Percentiles rank a stretch among this genome's conserved stretches.
Evolutionary conservation across 2,888 invertebrate genomes (phyloP).

Genomic region (Andrena bicolor): DNA sequence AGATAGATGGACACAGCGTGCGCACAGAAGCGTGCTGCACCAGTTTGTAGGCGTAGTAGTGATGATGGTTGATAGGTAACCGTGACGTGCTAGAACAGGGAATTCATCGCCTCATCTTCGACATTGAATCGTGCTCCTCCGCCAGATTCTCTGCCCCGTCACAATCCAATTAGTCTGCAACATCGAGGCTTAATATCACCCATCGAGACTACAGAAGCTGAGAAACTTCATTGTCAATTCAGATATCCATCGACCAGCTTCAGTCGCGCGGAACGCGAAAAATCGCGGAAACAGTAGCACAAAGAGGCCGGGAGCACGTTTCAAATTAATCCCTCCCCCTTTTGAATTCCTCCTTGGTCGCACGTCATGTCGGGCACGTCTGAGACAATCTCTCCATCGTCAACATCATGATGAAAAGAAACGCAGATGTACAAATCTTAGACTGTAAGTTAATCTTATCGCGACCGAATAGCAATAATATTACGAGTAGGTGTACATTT

Average conservation of each 20-base stretch:
- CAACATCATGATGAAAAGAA: constrained; percentile 53
- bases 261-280: background rate
- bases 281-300: constrained; percentile 16
- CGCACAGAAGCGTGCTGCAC: constrained; percentile 40
- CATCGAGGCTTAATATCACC: no score
- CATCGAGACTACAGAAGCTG: no score
- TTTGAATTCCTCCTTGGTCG: constrained; percentile 14
- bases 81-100: constrained; percentile 22
- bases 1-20: constrained; percentile 71
- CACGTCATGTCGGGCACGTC: constrained; percentile 55
- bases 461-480: constrained; percentile 80
- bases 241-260: no score
- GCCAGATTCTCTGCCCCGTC: constrained; percentile 13
- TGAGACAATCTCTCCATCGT: constrained; percentile 73
- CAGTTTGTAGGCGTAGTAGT: constrained; percentile 50
- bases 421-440: constrained; percentile 80
- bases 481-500: constrained; percentile 78
- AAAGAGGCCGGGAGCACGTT: constrained; percentile 34
- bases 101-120: constrained; percentile 11
- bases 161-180: constrained; percentile 2
- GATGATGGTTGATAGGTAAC: constrained; percentile 21
- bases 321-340: background rate
- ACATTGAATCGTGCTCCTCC: constrained; percentile 41
- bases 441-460: constrained; percentile 75
- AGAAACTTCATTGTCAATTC: no score